Evolutionary conservation across 2,888 invertebrate species (phyloP), one percentile per base, ranked within the genome.

Genomic region (Smittia sp.): DNA sequence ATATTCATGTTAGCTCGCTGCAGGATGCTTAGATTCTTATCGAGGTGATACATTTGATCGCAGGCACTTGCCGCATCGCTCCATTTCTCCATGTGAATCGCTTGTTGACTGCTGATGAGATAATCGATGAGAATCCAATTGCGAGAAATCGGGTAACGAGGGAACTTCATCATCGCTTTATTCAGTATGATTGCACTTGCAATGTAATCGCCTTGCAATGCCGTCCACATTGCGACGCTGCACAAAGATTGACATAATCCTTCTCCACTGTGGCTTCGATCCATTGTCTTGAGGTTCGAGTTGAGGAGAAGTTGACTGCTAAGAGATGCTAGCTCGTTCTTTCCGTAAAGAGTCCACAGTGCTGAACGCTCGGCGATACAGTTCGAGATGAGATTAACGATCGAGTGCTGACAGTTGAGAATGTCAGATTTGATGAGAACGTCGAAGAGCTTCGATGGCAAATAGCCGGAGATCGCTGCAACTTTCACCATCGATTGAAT

Each of bases 341-440:
- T 92, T 0, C 96, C 96, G 80, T 94, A 96, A 74, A 93, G 86
- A 13, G 90, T 86, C 96, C 96, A 96, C 9, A 96, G 84, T 0
- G 93, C 92, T 0, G 94, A 89, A 76, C 92, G 90, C 81, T 94
- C 90, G 0, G 92, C 89, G 77, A 92, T 86, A 22, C 92, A 92
- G 76, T 90, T 90, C 76, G 92, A 89, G 75, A 92, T 89, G 73
- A 95, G 84, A 77, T 94, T 94, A 1, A 89, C 86, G 83, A 93
- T 87, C 0, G 92, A 92, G 80, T 94, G 90, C 76, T 93, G 89
- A 79, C 91, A 93, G 81, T 94, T 95, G 9, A 94, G 85, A 13
- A 92, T 87, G 78, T 96, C 95, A 76, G 94, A 93, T 81, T 91
- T 91, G 77, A 90, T 88, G 75, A 95, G 84, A 67, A 92, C 87